Evolutionary conservation across 1,140 invertebrate species (phyloP), one percentile per base, ranked within the genome.

Genomic region (Bursaphelenchus mucronatus): DNA sequence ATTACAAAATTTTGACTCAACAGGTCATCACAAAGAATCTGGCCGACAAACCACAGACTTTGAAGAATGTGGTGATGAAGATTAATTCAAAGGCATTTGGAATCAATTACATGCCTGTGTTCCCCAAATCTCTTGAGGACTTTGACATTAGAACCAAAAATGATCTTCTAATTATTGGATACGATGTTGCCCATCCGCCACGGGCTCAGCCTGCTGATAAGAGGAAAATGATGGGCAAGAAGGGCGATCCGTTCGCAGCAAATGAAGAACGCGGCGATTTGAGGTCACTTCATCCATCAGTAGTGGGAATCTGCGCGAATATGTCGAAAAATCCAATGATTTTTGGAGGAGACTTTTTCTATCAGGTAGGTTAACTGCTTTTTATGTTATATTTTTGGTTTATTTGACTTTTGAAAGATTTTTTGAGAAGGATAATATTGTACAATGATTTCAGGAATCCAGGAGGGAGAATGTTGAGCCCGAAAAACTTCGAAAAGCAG

Each of bases 141-240:
- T 13, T 40, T 11, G 64, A 43, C 17, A 50, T 56, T 6, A 49
- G 17, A 10, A 64, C 7, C 43, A 63, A 56, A 17, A 30, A 30
- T 30, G 63, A 73, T 19, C 17, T 61, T 2, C 40, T 71, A n/a
- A 63, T 71, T 30, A 63, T 71, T 15, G 69, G 69, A 52, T 71
- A 71, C 50, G 69, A 71, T 50, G 68, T 71, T 7, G 66, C 69
- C 51, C 64, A 73, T 52, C 70, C 69, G 8, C 53, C 53, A 15
- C 52, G 52, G 44, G 40, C 40, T 11, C 13, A 59, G 40, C 10
- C 57, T 3, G 21, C 11, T n/a, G 19, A 49, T 19, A 19, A n/a
- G 13, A 44, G 45, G 19, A 11, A 44, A 4, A 44, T n/a, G 11
- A 0, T 3, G 11, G 13, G 3, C 10, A 59, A 59, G 19, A 3